phyloP scores from a whole-genome alignment of 2,888 invertebrate genomes.

The Mythimna vitellina region DNA sequence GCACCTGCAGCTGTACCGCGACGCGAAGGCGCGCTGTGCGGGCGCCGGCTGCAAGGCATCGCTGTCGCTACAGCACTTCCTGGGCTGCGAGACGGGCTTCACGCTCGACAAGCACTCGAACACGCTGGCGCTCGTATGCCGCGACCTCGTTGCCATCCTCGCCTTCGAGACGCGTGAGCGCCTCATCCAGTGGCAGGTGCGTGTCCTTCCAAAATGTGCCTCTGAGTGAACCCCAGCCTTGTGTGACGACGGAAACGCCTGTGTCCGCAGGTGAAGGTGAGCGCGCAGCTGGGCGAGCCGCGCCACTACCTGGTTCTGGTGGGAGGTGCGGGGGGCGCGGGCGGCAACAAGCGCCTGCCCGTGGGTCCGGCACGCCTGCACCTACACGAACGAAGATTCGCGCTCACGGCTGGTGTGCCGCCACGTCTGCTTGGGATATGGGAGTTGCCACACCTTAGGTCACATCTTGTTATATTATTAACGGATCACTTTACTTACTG shows the following conservation, averaged over 20 bases:
- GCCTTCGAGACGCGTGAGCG: conserved; percentile 97
- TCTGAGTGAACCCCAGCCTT: background rate
- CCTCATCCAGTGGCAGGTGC: conserved; percentile 96
- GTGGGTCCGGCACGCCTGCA: conserved; percentile 95
- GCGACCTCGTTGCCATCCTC: conserved; percentile 95
- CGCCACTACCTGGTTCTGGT: conserved; percentile 81
- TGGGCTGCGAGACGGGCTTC: conserved; percentile 96
- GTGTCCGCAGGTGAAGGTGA: conserved; percentile 80
- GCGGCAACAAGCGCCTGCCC: conserved; percentile 89
- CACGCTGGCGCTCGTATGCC: conserved; percentile 96
- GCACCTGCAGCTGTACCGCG: conserved; percentile 96
- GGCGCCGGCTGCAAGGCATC: conserved; percentile 93
- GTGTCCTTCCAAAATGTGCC: background rate
- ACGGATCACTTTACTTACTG: background rate
- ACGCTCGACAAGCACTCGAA: conserved; percentile 97
- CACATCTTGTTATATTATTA: conserved; percentile 1
- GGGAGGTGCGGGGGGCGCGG: conserved; percentile 86
- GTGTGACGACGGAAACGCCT: background rate
- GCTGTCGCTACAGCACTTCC: conserved; percentile 95
- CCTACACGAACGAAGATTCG: conserved; percentile 94
- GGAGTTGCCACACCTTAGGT: conserved; percentile 93
- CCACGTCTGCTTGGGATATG: conserved; percentile 94
- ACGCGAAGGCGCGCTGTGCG: conserved; percentile 93
- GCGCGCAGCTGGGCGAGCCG: conserved; percentile 78
- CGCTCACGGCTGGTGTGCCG: conserved; percentile 95